Evolutionary conservation across 1,140 invertebrate genomes (phyloP).

Genomic region (Chironomus striatipennis): DNA sequence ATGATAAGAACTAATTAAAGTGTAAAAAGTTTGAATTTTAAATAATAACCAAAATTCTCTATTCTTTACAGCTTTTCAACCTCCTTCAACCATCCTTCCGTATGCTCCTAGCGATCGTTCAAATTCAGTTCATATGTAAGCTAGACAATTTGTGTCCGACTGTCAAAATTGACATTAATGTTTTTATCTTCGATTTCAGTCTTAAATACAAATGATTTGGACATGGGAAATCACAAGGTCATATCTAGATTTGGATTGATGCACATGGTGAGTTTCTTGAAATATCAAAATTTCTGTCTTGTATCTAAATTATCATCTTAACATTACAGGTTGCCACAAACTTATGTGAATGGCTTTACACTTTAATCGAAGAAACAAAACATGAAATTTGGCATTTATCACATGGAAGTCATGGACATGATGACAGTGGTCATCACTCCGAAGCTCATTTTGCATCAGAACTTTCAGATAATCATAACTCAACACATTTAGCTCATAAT

Average conservation of each 20-base stretch:
- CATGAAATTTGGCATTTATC: constrained; percentile 56
- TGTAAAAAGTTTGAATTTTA: no score
- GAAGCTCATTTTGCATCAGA: constrained; percentile 25
- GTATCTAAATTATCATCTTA: constrained; percentile 28
- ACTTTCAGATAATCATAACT: constrained; percentile 29
- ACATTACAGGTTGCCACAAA: constrained; percentile 62
- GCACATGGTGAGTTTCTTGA: constrained; percentile 64
- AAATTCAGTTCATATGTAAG: constrained; percentile 87
- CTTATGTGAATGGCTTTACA: constrained; percentile 84
- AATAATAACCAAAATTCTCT: not conserved
- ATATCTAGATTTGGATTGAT: constrained; percentile 83
- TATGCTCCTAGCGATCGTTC: constrained; percentile 82
- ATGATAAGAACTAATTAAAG: no score
- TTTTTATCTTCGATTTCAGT: constrained; percentile 25
- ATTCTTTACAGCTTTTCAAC: constrained; percentile 50
- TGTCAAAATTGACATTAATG: no score
- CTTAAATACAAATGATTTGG: constrained; percentile 42
- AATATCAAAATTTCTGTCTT: not conserved
- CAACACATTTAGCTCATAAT: constrained; percentile 25
- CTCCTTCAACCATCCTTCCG: constrained; percentile 71
- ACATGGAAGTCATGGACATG: constrained; percentile 26
- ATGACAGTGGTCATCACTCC: not conserved
- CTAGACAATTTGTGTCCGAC: constrained; percentile 53
- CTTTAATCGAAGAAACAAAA: constrained; percentile 71
- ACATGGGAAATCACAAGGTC: constrained; percentile 85